Evolutionary conservation across 2,113 vertebrate species (phyloP).

Genomic region (Nerophis ophidion): DNA sequence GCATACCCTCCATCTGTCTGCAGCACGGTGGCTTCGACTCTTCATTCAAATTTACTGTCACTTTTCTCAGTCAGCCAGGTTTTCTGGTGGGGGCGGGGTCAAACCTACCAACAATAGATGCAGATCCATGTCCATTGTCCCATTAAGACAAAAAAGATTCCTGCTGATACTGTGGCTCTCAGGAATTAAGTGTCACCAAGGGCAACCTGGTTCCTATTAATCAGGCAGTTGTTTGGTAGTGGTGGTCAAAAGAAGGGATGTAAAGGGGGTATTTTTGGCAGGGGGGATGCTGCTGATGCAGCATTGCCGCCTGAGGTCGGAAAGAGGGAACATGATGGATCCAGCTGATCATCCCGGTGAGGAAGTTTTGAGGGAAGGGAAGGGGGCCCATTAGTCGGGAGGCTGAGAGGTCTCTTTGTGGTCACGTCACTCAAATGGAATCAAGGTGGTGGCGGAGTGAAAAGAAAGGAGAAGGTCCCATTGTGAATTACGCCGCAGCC

Average conservation of each 20-base stretch:
- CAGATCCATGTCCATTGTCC: conserved; percentile 1
- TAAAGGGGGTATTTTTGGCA: not conserved
- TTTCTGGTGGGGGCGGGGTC: not conserved
- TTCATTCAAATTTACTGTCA: conserved; percentile 12
- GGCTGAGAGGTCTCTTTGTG: conserved; percentile 8
- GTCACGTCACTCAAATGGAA: conserved; percentile 1
- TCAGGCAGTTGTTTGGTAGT: not conserved
- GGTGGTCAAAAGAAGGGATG: not conserved
- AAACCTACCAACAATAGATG: not conserved
- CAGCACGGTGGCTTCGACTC: conserved; percentile 1
- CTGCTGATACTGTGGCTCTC: conserved; percentile 2
- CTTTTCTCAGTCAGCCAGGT: conserved; percentile 4
- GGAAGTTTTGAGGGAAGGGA: conserved; percentile 1
- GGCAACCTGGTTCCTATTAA: conserved; percentile 6
- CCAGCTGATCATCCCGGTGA: conserved; percentile 2
- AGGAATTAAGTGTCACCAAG: conserved; percentile 8
- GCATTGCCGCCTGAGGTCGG: conserved; percentile 4
- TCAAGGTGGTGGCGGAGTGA: not conserved
- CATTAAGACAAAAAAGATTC: conserved; percentile 9
- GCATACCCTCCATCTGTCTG: conserved; percentile 4
- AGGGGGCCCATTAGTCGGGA: not conserved
- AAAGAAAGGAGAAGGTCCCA: not conserved
- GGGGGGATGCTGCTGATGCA: not conserved
- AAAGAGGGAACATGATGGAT: conserved; percentile 5
- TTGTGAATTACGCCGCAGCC: not conserved